Conservation (phyloP, 2,797 vertebrate species). For the Sylvilagus floridanus region DNA sequence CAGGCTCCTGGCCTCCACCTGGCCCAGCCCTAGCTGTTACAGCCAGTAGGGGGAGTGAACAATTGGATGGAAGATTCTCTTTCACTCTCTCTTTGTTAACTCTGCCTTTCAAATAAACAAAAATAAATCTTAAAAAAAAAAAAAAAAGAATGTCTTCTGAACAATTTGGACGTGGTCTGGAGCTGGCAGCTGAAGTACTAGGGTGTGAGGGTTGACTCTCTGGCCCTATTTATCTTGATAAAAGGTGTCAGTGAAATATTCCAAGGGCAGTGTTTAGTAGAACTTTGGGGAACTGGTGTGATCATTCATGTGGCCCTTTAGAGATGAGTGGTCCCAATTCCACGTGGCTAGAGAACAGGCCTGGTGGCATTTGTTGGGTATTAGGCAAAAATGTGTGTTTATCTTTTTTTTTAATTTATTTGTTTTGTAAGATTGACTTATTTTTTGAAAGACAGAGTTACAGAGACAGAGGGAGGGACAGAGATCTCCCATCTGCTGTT, state of each 20-base stretch:
- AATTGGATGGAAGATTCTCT: no score
- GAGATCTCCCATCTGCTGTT: no score
- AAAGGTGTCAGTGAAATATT: not conserved
- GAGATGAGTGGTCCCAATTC: not conserved
- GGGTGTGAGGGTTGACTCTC: not conserved
- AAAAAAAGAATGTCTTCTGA: not conserved
- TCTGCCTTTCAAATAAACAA: no score
- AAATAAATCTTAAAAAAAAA: no score
- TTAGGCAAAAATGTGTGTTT: not conserved
- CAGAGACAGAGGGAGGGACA: no score
- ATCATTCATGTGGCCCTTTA: not conserved
- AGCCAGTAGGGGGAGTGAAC: no score
- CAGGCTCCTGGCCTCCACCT: no score
- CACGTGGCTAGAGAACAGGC: not conserved
- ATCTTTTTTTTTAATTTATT: no score
- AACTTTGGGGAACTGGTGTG: not conserved
- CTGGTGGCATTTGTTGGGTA: not conserved
- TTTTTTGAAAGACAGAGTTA: no score
- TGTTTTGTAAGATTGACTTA: no score
- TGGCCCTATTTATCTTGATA: not conserved
- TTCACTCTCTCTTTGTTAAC: no score
- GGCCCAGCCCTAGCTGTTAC: no score
- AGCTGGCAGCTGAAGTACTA: not conserved
- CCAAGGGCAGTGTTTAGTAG: not conserved
- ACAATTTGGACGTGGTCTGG: not conserved